phyloP scores from a whole-genome alignment of 2,888 invertebrate genomes.

The Dusona sp. region DNA sequence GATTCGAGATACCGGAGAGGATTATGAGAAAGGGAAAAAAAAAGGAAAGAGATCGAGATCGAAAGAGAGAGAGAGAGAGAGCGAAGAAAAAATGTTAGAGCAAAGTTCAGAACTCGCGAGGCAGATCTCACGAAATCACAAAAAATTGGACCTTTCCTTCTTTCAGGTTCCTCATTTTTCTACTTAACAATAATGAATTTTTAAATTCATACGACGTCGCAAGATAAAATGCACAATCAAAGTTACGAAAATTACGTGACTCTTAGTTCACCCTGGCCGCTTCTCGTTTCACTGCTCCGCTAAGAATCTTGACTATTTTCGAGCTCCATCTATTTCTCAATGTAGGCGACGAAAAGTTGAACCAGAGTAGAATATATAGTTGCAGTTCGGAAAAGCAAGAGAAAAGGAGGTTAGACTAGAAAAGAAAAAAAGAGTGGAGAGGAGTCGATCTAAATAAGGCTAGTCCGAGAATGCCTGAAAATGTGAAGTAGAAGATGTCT shows the following conservation, averaged over 20 bases:
- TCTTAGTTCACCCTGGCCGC: background rate
- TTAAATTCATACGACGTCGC: background rate
- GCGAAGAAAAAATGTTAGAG: constrained; percentile 1
- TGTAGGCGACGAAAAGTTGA: background rate
- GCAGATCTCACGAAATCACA: constrained; percentile 7
- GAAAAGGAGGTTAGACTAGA: background rate
- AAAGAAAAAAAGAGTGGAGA: background rate
- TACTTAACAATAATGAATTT: background rate
- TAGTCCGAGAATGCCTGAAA: constrained; percentile 27
- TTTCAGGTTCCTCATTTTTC: constrained; percentile 25
- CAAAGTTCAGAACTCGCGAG: constrained; percentile 36
- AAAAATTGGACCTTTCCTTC: background rate
- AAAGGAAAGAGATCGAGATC: constrained; percentile 17
- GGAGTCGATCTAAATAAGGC: constrained; percentile 49
- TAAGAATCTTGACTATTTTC: background rate
- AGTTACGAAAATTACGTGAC: background rate
- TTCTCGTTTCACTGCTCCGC: background rate
- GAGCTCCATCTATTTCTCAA: background rate
- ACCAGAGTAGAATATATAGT: background rate
- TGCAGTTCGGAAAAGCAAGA: background rate
- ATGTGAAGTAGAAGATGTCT: constrained; percentile 49
- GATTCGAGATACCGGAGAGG: constrained; percentile 15
- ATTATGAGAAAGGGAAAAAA: constrained; percentile 26
- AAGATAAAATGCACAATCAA: background rate
- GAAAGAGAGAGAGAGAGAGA: constrained; percentile 12